Percentiles rank a stretch among this genome's conserved stretches.
phyloP scores from a whole-genome alignment of 92 coral and sea anemone genomes.

The Porites cylindrica region DNA sequence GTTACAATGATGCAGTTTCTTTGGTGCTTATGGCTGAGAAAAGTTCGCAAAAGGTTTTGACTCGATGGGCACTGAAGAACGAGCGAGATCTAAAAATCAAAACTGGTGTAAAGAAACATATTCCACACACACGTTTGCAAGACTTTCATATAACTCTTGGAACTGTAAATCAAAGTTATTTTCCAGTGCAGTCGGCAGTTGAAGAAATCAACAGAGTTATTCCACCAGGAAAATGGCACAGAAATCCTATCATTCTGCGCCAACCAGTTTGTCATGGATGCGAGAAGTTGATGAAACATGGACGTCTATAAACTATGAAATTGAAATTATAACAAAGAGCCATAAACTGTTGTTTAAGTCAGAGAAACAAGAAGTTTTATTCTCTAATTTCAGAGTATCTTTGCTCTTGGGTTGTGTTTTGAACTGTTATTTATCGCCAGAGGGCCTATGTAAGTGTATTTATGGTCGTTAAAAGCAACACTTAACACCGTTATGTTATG shows the following conservation, averaged over 20 bases:
- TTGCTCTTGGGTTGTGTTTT: too few species aligned
- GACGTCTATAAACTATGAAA: too few species aligned
- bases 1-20: constrained; percentile 57
- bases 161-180: constrained; percentile 58
- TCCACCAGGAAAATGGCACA: constrained; percentile 64
- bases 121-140: constrained; percentile 57
- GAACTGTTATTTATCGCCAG: too few species aligned
- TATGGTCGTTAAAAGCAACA: too few species aligned
- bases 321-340: not conserved
- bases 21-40: constrained; percentile 56
- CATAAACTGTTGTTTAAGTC: not conserved
- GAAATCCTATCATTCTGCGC: constrained; percentile 47
- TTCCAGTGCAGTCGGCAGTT: constrained; percentile 57
- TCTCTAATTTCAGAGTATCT: not conserved
- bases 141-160: constrained; percentile 77
- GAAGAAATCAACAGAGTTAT: constrained; percentile 62
- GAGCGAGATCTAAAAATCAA: constrained; percentile 53
- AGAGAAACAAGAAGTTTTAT: too few species aligned
- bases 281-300: constrained; percentile 30
- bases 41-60: constrained; percentile 39
- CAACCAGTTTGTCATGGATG: constrained; percentile 61
- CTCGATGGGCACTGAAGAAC: constrained; percentile 48
- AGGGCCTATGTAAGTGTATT: too few species aligned
- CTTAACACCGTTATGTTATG: too few species aligned
- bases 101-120: constrained; percentile 57